Evolutionary conservation across 2,113 vertebrate species (phyloP).

Genomic region (Callithrix jacchus): DNA sequence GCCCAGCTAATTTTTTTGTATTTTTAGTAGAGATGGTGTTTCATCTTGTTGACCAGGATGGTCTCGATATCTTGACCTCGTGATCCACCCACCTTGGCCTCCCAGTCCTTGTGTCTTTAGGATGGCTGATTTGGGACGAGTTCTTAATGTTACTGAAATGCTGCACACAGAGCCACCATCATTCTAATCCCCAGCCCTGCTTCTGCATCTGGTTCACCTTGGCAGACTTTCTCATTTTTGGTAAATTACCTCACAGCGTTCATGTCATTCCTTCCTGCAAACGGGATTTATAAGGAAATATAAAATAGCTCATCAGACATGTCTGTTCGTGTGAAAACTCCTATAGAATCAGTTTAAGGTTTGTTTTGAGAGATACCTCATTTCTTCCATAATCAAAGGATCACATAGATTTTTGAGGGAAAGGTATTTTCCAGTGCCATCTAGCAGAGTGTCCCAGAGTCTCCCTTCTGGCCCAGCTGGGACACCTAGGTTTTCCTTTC

Average conservation of each 20-base stretch:
- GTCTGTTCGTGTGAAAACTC: neutral
- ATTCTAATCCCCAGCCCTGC: neutral
- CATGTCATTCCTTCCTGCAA: neutral
- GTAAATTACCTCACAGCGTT: neutral
- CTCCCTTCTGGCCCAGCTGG: neutral
- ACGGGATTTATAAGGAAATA: neutral
- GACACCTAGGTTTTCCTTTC: neutral
- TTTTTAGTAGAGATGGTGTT: no score
- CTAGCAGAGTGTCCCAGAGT: neutral
- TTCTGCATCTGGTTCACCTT: neutral
- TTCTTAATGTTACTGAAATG: neutral
- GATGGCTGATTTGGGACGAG: neutral
- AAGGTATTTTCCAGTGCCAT: neutral
- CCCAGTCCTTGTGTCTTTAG: neutral
- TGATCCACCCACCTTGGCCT: no score
- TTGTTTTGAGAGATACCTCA: neutral
- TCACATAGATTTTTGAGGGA: neutral
- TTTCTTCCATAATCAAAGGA: neutral
- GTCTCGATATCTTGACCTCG: no score
- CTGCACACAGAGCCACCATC: neutral
- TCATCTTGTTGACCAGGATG: no score
- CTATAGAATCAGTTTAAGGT: neutral
- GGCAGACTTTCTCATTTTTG: neutral
- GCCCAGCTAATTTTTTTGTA: no score
- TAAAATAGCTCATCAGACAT: neutral